phyloP scores from a whole-genome alignment of 2,113 vertebrate species.

The Varanus salvator region DNA sequence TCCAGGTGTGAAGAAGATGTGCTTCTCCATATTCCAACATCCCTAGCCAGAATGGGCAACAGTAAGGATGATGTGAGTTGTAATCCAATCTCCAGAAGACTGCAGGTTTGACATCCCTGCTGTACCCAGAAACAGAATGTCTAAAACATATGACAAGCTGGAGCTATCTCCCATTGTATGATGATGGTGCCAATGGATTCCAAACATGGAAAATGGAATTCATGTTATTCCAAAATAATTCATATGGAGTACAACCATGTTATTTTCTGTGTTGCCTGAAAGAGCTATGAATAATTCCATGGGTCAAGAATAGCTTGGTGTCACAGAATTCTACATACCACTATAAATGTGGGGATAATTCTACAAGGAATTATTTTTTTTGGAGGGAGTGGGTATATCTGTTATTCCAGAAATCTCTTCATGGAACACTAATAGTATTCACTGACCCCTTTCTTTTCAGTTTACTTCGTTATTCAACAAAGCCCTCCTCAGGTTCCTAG shows the following conservation, averaged over 20 bases:
- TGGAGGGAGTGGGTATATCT: background rate
- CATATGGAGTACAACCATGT: background rate
- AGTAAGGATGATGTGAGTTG: too few relatives aligned
- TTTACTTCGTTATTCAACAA: background rate
- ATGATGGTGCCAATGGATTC: background rate
- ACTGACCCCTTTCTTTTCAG: background rate
- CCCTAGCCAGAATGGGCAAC: too few relatives aligned
- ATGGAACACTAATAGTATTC: background rate
- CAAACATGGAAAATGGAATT: background rate
- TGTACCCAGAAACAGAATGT: too few relatives aligned
- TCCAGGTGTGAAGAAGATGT: too few relatives aligned
- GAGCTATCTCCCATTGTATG: too few relatives aligned
- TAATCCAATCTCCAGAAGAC: too few relatives aligned
- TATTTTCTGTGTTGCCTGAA: background rate
- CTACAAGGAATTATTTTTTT: background rate
- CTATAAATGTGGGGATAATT: background rate
- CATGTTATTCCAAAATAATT: background rate
- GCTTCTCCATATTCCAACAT: too few relatives aligned
- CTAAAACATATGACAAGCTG: too few relatives aligned
- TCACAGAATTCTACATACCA: background rate
- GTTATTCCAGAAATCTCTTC: background rate
- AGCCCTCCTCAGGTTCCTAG: background rate
- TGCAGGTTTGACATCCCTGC: too few relatives aligned
- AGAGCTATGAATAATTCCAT: background rate
- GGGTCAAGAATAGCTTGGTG: background rate